Evolutionary conservation across 2,888 invertebrate genomes (phyloP), one percentile per base, ranked within the genome.

Genomic region (Amblyteles armatorius): DNA sequence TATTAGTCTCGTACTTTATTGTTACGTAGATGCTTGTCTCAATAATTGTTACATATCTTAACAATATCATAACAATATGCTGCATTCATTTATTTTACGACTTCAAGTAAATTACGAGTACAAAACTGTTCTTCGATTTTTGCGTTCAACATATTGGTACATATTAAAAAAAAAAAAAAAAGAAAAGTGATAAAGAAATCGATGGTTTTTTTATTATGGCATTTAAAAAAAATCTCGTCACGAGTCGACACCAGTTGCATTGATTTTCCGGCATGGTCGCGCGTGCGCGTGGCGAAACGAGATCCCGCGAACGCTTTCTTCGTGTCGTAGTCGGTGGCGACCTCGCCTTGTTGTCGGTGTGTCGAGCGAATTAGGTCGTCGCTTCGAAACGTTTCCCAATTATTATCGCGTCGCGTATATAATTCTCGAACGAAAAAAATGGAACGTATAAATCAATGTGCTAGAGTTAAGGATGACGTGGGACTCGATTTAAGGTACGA

Each of bases 401-500:
- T 68, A 57, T 73, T 52, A 22, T 78, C 52, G 71, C 19, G 83
- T 36, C 60, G 68, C 63, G 68, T 29, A 55, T 73, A 40, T 57
- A 33, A 44, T 55, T 67, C 40, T 67, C 33, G 6, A 73, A 63
- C 71, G 44, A 52, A 16, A 68, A 71, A 50, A 36, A 85, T 83
- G 79, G 83, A 83, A 80, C 79, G 80, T 57, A 63, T 72, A 9
- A 48, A 29, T 80, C 73, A 83, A 16, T 77, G 76, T 80, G 85
- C 77, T 26, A 60, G 50, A 60, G 55, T 77, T 55, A 83, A 69
- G 55, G 63, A 80, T 26, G 77, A 77, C 65, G 83, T 77, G 52
- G 83, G 83, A 69, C 79, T 73, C 36, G 83, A 85, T 67, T 63
- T 68, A 83, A 85, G 85, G 85, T 85, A 85, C 63, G 85, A 82